Evolutionary conservation across 2,888 invertebrate genomes (phyloP), one percentile per base, ranked within the genome.

Genomic region (Ochropleura plecta): DNA sequence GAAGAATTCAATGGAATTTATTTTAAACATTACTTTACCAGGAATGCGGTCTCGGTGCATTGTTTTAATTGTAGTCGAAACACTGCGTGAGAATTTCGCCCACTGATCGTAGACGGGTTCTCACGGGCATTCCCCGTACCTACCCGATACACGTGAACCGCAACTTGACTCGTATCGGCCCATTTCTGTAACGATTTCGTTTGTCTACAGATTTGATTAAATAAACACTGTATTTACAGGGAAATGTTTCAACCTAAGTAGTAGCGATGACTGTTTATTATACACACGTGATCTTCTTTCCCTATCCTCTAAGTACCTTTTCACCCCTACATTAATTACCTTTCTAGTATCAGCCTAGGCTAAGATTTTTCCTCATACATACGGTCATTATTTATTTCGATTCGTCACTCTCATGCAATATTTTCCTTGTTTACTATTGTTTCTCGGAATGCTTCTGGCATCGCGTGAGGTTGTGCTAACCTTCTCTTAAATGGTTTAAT

Each of bases 21-120:
- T 76, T 75, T 70, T 67, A 63, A 64, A 51, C 76, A 68, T 70
- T 64, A 73, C 63, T 70, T 60, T 91, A 87, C 90, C 82, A 74
- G 89, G 91, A 93, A 92, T 85, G 83, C 88, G 82, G 88, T 90
- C 89, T 88, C 89, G 78, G 86, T 82, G 86, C 86, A 88, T 89
- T 90, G 86, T 87, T 89, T 90, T 91, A 91, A 91, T 91, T 90
- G 88, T 89, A 87, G 81, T 87, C 83, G 83, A 84, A 89, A 89
- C 89, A 91, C 87, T 85, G 89, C 94, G 93, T 95, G 95, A 90
- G 95, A 95, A 92, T 82, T 88, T 90, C 90, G 89, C 91, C 91
- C 90, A 90, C 91, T 83, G 73, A 55, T 69, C 72, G 74, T 76
- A 83, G 84, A 73, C 88, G 74, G 82, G 82, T 91, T 92, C 91